Base-by-base conservation (phyloP, 2,113 vertebrate species). In the Girardinichthys multiradiatus region DNA sequence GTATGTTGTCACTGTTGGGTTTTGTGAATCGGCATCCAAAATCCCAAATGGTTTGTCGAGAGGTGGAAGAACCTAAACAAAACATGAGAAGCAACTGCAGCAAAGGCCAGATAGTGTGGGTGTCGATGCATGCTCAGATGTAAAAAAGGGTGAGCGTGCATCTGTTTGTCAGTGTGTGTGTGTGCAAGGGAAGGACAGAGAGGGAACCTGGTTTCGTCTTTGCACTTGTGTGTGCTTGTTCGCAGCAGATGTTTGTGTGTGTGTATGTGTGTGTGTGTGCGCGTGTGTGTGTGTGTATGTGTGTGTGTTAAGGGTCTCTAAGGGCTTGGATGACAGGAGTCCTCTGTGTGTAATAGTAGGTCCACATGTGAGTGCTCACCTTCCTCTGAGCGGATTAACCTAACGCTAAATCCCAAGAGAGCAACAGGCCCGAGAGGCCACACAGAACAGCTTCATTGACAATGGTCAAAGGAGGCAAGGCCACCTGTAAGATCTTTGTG, bases 11-110 rank as follows among this genome's bases (percentile, higher is more conserved):
- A 94, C 92, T 96, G 94, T 94, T 95, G 93, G n/a, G 94, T 96
- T 98, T 97, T 95, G 91, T 96, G 95, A 96, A 96, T 96, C 60
- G 90, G 91, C 86, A 91, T 84, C 87, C 95, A 89, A 95, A 97
- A 97, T 95, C 96, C 95, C 91, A 85, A 94, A 93, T 96, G 95
- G 97, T 95, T 97, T 95, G 94, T 94, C 93, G 93, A 94, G 95
- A 95, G 94, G 95, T 39, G 24, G 62, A 94, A 96, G 93, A 95
- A 94, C 91, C 92, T 76, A 74, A 89, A 89, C 48, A 93, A 92
- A 95, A 93, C 62, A 94, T 86, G 92, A 87, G 89, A 88, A 87
- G 87, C 80, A 88, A 91, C 87, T 83, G 81, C 81, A 83, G 90
- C 84, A 64, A 83, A 82, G 77, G 76, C 85, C 81, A 76, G 64